Base-by-base conservation (phyloP, 2,113 vertebrate species). In the Anser cygnoides region DNA sequence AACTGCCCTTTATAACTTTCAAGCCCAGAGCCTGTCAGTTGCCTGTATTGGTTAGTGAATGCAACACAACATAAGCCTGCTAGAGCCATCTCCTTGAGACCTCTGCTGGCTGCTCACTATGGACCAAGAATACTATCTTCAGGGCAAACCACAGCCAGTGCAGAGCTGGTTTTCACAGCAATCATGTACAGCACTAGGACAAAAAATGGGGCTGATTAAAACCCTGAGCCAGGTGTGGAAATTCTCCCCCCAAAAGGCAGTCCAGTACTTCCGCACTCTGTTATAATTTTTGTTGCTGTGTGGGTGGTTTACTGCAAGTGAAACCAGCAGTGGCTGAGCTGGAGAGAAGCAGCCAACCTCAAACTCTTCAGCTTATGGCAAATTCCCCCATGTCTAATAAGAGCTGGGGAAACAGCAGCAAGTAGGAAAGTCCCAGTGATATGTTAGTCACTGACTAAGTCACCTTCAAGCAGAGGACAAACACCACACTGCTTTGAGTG, bases 371-470 rank as follows among this genome's bases (percentile, higher is more conserved):
- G 90, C 25, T 84, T 63, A 65, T 33, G 73, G 44, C 71, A 93
- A 96, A 97, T 96, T 95, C 74, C 95, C 95, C 95, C 44, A 14
- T 25, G 52, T 86, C 54, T 89, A 81, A 94, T 89, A 81, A 94
- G 80, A 76, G 82, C 41, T 74, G 85, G 67, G 96, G 93, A 93
- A 96, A 92, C 39, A 90, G 86, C 62, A 90, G 16, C 90, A 92
- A 84, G 74, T 43, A 95, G 96, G 96, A 97, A 97, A 97, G 94
- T 95, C 96, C 96, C 96, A 76, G n/a, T 17, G 71, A 50, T 46
- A 20, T 0, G 2, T 96, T 82, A 94, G 89, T 94, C 94, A 93
- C 55, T 6, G 7, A 15, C 50, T 81, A 31, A 1, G 29, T 84
- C 90, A 83, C 54, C 83, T 84, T 93, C n/a, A 72, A 25, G 49